Evolutionary conservation across 2,113 vertebrate genomes (phyloP).

Genomic region (Ibidorhyncha struthersii): DNA sequence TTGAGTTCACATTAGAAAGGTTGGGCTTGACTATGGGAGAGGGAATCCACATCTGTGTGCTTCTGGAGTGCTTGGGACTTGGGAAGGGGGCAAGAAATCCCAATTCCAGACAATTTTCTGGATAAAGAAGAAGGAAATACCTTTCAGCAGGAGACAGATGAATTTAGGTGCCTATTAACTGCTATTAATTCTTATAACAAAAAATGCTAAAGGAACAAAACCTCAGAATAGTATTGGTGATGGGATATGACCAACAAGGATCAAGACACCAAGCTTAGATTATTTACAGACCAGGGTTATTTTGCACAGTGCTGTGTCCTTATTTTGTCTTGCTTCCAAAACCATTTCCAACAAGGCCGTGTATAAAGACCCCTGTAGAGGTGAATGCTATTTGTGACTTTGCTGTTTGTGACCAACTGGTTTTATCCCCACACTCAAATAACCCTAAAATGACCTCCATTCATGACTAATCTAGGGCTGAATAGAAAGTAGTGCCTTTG

Average conservation of each 20-base stretch:
- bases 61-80: background rate
- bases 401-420: background rate
- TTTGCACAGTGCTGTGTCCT: background rate
- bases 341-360: background rate
- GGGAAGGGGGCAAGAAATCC: background rate
- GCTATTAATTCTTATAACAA: background rate
- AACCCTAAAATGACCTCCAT: slow-evolving; percentile 13
- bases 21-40: background rate
- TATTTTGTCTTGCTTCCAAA: slow-evolving; percentile 3
- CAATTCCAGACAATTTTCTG: background rate
- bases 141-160: background rate
- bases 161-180: background rate
- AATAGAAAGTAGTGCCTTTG: background rate
- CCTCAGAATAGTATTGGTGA: background rate
- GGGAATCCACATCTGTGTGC: background rate
- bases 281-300: slow-evolving; percentile 7
- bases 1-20: background rate
- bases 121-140: background rate
- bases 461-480: background rate
- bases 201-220: background rate
- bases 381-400: slow-evolving; percentile 3
- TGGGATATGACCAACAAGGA: background rate
- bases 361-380: background rate
- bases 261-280: background rate
- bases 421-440: background rate